Percentiles rank a stretch among this genome's conserved stretches.
phyloP scores from a whole-genome alignment of 2,797 vertebrate species.

The Peromyscus melanophrys region DNA sequence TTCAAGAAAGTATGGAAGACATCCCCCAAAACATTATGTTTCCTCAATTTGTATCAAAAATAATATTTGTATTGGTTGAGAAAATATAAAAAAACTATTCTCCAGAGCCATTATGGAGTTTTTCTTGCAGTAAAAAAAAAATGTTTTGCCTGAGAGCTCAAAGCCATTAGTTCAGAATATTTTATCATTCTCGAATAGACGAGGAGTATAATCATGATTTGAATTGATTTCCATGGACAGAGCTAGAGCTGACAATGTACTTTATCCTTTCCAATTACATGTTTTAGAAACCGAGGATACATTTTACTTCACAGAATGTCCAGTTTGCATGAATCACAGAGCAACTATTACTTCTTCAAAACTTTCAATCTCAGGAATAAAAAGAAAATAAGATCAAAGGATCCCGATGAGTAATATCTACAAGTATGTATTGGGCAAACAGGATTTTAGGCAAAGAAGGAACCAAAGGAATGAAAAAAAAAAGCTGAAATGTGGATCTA shows the following conservation, averaged over 20 bases:
- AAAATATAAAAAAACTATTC: conserved; percentile 60
- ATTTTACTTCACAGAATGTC: conserved; percentile 58
- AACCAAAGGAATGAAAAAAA: not conserved
- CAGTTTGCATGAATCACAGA: not conserved
- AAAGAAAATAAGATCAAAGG: not conserved
- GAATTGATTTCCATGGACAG: conserved; percentile 52
- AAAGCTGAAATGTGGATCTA: not conserved
- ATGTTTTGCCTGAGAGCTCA: conserved; percentile 35
- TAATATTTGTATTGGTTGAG: conserved; percentile 17
- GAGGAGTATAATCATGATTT: conserved; percentile 47
- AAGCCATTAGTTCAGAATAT: conserved; percentile 70
- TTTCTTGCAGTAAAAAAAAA: conserved; percentile 8
- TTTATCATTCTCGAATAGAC: conserved; percentile 72
- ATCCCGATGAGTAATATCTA: not conserved
- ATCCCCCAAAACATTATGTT: conserved; percentile 28
- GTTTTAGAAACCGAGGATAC: not conserved
- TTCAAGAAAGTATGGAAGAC: not conserved
- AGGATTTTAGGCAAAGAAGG: not conserved
- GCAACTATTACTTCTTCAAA: conserved; percentile 30
- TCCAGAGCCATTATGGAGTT: not conserved
- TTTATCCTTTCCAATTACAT: conserved; percentile 45
- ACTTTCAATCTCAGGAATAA: not conserved
- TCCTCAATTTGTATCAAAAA: conserved; percentile 51
- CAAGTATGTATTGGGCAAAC: not conserved
- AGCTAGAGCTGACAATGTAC: conserved; percentile 28